These are phyloP conservation scores for Caradrina clavipalpis DNA, from an alignment of 2,888 invertebrate species.

Conservation along the genomic window DNA sequence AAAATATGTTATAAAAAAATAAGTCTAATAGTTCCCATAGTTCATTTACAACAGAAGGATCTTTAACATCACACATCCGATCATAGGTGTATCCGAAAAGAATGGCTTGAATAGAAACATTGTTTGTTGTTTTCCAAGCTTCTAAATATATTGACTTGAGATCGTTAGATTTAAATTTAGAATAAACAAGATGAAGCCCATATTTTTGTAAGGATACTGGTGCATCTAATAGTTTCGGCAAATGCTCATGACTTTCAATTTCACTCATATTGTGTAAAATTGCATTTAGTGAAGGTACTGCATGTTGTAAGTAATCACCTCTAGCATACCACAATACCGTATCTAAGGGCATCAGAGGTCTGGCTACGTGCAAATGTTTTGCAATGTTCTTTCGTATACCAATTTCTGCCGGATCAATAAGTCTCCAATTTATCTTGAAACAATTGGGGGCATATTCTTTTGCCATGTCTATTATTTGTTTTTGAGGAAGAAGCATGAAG, in stretches of 20 bases:
- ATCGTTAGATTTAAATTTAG: constrained; percentile 69
- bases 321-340: constrained; percentile 76
- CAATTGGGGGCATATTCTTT: constrained; percentile 74
- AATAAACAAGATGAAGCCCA: constrained; percentile 72
- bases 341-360: constrained; percentile 75
- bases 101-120: too few relatives aligned
- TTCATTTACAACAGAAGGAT: constrained; percentile 59
- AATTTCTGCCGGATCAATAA: constrained; percentile 70
- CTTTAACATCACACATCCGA: constrained; percentile 71
- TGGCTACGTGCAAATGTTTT: constrained; percentile 75
- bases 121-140: constrained; percentile 75
- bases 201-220: constrained; percentile 78
- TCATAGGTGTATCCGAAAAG: too few relatives aligned
- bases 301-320: constrained; percentile 82
- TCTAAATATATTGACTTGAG: constrained; percentile 67
- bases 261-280: constrained; percentile 74
- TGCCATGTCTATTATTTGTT: constrained; percentile 70
- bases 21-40: constrained; percentile 68
- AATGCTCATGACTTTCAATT: constrained; percentile 62
- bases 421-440: constrained; percentile 77
- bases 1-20: constrained; percentile 77
- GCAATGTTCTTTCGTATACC: constrained; percentile 77
- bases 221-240: constrained; percentile 71
- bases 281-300: constrained; percentile 79
- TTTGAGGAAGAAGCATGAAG: constrained; percentile 70